Base-by-base conservation (phyloP, 2,888 invertebrate species). In the Phaedon cochleariae region DNA sequence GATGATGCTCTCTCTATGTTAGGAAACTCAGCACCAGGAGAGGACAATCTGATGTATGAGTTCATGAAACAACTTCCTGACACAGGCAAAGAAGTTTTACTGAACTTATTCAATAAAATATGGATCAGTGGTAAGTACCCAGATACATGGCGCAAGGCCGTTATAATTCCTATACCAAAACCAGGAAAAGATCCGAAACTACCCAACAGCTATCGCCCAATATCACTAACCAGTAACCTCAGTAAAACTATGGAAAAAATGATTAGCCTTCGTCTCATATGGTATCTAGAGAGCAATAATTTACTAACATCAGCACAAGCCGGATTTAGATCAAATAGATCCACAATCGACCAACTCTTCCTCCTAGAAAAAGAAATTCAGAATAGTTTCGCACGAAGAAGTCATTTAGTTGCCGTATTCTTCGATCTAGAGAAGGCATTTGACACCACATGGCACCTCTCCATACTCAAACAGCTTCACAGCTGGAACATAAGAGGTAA, bases 401-500 rank as follows among this genome's bases (percentile, higher is more conserved):
- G 48, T 18, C 62, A 62, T 26, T 5, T 31, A n/a, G 26, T 62
- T 31, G 62, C 55, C 1, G 49, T 62, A 1, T 62, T 41, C n/a
- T 62, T 62, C 45, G 54, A 59, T 17, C 10, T 59, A 6, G 59
- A 59, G 17, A 59, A 59, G n/a, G 46, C 58, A 37, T 48, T 22
- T 15, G 62, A 62, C 21, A 54, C 34, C 7, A 55, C 68, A 0
- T 69, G 71, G 66, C 57, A 66, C 18, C 54, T 64, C 55, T 64
- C 54, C 6, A 65, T 72, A n/a, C 21, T 72, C 3, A 20, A 59
- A 34, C 54, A 57, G 21, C 5, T 72, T 7, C 53, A 63, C 45
- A 26, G 51, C 3, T 70, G 65, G 64, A 66, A 59, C 3, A 21
- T 71, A 10, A 53, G 59, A 29, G 71, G 70, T 18, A 63, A 59